These are phyloP conservation scores for Tragelaphus imberbis DNA, from an alignment of 2,113 vertebrate species.

Conservation along the genomic window DNA sequence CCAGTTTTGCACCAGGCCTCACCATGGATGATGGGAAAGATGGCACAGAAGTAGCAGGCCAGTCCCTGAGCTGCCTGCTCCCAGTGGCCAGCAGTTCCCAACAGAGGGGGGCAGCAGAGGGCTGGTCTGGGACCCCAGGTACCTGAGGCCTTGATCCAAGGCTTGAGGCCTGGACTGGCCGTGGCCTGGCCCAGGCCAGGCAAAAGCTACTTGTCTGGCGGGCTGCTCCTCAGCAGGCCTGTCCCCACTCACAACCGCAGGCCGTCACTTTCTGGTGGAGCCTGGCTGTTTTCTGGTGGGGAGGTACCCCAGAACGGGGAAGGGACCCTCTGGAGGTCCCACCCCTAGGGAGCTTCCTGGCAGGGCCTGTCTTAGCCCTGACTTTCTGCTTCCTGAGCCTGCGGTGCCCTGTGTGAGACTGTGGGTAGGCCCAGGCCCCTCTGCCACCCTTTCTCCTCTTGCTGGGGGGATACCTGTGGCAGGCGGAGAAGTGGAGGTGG, in stretches of 20 bases:
- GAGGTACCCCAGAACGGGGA: background rate
- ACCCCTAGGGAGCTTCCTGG: background rate
- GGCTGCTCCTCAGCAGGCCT: background rate
- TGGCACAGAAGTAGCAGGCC: background rate
- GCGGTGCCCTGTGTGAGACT: background rate
- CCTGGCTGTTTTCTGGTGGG: background rate
- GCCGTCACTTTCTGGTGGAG: background rate
- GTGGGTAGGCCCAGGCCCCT: background rate
- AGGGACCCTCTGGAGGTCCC: background rate
- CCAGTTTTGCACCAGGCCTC: background rate
- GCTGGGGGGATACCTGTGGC: slow-evolving; percentile 43
- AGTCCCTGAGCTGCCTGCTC: background rate
- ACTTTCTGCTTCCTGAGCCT: background rate
- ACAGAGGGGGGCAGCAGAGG: slow-evolving; percentile 71
- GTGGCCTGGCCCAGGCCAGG: background rate
- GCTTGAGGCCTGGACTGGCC: background rate
- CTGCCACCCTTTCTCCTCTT: background rate
- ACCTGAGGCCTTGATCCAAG: background rate
- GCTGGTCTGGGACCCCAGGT: slow-evolving; percentile 25
- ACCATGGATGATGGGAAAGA: background rate
- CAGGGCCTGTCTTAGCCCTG: background rate
- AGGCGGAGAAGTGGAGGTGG: slow-evolving; percentile 74
- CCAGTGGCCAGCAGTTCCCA: slow-evolving; percentile 40
- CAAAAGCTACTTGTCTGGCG: background rate
- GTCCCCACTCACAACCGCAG: background rate